Conservation (phyloP, 2,888 invertebrate species). For the Ceramica pisi region DNA sequence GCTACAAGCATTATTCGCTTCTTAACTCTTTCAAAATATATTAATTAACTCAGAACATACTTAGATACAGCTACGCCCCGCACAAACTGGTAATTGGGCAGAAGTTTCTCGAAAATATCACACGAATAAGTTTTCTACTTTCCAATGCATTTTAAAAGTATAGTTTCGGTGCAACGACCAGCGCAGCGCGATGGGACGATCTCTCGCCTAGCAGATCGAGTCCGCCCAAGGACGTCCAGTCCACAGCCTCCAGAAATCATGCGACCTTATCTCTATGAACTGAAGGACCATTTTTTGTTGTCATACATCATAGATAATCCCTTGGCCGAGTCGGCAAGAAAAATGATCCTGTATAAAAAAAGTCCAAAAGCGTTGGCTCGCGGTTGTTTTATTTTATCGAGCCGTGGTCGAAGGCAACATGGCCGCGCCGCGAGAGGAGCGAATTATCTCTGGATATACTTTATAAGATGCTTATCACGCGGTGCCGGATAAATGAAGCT, state of each 20-base stretch:
- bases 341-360: conserved; percentile 91
- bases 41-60: conserved; percentile 20
- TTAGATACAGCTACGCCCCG: conserved; percentile 30
- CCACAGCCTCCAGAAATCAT: conserved; percentile 74
- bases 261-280: conserved; percentile 72
- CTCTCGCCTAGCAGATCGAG: conserved; percentile 90
- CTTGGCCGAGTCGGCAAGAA: conserved; percentile 86
- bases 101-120: conserved; percentile 76
- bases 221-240: conserved; percentile 91
- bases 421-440: conserved; percentile 88
- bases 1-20: conserved; percentile 8
- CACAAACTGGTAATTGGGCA: conserved; percentile 57
- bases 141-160: conserved; percentile 89
- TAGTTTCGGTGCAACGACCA: conserved; percentile 90
- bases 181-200: conserved; percentile 86
- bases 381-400: conserved; percentile 88
- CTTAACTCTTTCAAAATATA: conserved; percentile 13
- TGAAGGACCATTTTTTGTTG: conserved; percentile 72
- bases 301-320: conserved; percentile 77
- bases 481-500: conserved; percentile 65
- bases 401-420: conserved; percentile 85
- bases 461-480: conserved; percentile 78
- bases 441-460: conserved; percentile 85
- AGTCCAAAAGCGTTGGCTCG: conserved; percentile 83
- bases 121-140: conserved; percentile 86